These are phyloP conservation scores for Mustela lutreola DNA, from an alignment of 2,113 vertebrate genomes.

Conservation along the genomic window DNA sequence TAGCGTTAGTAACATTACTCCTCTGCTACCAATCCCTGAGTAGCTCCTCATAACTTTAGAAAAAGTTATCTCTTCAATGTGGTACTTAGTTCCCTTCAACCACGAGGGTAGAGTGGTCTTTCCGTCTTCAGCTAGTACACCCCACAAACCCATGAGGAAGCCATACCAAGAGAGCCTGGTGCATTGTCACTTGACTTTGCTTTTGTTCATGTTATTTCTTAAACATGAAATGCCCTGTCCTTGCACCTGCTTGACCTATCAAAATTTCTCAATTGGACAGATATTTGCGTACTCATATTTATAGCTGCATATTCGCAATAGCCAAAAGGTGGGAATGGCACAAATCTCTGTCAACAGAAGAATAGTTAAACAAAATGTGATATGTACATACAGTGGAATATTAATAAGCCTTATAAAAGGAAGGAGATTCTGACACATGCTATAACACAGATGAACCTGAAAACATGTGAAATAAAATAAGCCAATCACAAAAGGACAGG, in stretches of 20 bases:
- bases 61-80: background rate
- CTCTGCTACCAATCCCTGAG: background rate
- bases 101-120: background rate
- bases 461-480: background rate
- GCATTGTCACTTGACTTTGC: background rate
- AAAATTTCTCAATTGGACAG: constrained; percentile 7
- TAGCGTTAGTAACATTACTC: background rate
- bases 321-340: background rate
- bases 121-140: background rate
- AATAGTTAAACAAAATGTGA: background rate
- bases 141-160: background rate
- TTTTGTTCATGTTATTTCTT: background rate
- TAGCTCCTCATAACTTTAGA: background rate
- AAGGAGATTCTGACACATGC: background rate
- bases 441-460: background rate
- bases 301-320: background rate
- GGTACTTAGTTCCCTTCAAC: background rate
- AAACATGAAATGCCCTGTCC: background rate
- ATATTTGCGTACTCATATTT: background rate
- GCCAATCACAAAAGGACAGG: background rate
- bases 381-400: background rate
- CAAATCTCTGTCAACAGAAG: background rate
- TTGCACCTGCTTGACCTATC: background rate
- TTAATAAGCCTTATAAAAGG: background rate
- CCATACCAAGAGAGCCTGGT: background rate